phyloP scores from a whole-genome alignment of 2,113 vertebrate genomes.

The Danionella cerebrum region DNA sequence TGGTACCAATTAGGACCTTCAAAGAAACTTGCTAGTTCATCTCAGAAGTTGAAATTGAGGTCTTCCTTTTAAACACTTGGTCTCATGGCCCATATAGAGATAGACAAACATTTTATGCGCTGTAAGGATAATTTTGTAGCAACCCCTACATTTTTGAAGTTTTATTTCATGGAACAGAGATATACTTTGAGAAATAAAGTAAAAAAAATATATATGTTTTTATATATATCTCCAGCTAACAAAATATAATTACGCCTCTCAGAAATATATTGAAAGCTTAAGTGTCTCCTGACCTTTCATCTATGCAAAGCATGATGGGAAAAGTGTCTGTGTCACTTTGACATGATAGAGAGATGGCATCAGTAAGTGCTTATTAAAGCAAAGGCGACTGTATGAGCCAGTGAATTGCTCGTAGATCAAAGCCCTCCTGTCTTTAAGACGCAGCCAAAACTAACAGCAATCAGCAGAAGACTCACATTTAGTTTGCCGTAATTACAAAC shows the following conservation, averaged over 20 bases:
- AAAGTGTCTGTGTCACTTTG: slow-evolving; percentile 24
- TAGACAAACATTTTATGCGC: too few species aligned
- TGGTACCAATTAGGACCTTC: too few species aligned
- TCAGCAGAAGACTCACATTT: slow-evolving; percentile 37
- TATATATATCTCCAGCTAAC: background rate
- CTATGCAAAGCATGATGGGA: background rate
- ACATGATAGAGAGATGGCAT: slow-evolving; percentile 9
- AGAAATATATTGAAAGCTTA: slow-evolving; percentile 35
- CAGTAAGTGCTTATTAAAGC: slow-evolving; percentile 32
- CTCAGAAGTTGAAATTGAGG: too few species aligned
- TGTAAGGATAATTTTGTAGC: background rate
- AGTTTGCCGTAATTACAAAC: slow-evolving; percentile 35
- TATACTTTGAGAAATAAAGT: too few species aligned
- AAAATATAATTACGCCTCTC: background rate
- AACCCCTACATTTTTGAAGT: too few species aligned
- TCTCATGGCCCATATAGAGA: too few species aligned
- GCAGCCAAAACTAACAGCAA: slow-evolving; percentile 17
- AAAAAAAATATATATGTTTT: too few species aligned
- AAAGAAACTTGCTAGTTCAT: too few species aligned
- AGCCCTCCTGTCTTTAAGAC: slow-evolving; percentile 25
- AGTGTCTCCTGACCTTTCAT: slow-evolving; percentile 40
- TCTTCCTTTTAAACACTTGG: too few species aligned
- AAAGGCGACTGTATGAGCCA: slow-evolving; percentile 22
- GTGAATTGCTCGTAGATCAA: slow-evolving; percentile 14
- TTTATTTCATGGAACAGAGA: too few species aligned